Evolutionary conservation across 2,113 vertebrate species (phyloP), one percentile per base, ranked within the genome.

Genomic region (Colaptes auratus): DNA sequence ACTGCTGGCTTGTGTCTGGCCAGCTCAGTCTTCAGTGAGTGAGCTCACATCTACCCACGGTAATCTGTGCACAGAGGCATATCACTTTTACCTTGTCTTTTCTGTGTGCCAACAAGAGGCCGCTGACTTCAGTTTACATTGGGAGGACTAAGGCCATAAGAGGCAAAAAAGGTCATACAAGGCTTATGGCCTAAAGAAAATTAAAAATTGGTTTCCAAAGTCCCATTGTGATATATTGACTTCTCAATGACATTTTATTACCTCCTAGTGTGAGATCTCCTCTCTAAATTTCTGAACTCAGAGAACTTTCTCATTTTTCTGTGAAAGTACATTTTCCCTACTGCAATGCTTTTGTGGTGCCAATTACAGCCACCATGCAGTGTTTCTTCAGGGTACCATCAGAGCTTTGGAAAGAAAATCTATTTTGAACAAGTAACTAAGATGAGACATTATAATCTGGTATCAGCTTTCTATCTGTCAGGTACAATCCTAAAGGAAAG

Each of bases 381-480:
- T 24, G 28, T 75, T 89, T 89, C 50, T 84, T 83, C 60, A 75
- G 71, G 7, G 12, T 71, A 93, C 87, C 23, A 44, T 28, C 75
- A 95, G 73, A 23, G 11, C 6, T 67, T 89, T 82, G 30, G 56
- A 94, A 92, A 74, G 42, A 66, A 96, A 66, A 46, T 11, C 27
- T 55, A 30, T 85, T 86, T 87, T 96, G 88, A 88, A 81, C 71
- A 80, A 87, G 82, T 71, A 93, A 48, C 60, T 90, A 71, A 89
- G 17, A 82, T 55, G 61, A 58, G 21, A 72, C 56, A 53, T 82
- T 83, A 60, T 92, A 88, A 94, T 91, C 83, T 82, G 67, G 65
- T 96, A 95, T 61, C 85, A 75, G 72, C 46, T 85, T 86, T 82
- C 90, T 78, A 42, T 94, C 85, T 96, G 70, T 91, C 81, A 90